Base-by-base conservation (phyloP, 1,140 invertebrate species). In the Pogonomyrmex californicus region DNA sequence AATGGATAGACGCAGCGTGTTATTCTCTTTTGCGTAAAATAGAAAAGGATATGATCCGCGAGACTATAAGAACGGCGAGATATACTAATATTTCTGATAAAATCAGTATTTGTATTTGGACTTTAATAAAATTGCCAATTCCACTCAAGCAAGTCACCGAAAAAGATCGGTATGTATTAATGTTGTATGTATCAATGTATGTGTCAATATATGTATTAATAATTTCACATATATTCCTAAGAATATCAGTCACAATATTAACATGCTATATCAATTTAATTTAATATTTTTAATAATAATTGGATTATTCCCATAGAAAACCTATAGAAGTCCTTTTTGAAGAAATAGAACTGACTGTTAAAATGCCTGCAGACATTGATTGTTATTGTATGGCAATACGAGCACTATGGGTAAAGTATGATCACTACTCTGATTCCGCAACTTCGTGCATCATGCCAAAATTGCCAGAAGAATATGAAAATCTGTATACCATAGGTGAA, bases 351-450 rank as follows among this genome's bases (percentile, higher is more conserved):
- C 91, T 97, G 77, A 93, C 94, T 4, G 92, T 97, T 1, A 95
- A 96, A 9, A 93, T 97, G 87, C 97, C 97, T 0, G 82, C 94
- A 14, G 95, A 96, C 9, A 90, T 97, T 0, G 93, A 95, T 63
- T 95, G 96, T 33, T 95, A 96, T 63, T 95, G 95, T 47, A 95
- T 96, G 44, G 96, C 96, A 0, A 91, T 97, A 30, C 94, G 97
- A 60, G 95, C 95, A 7, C 93, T 97, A 62, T 96, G 96, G 95
- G 81, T 96, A 5, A 95, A 95, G 77, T 97, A 97, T 87, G 97
- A 97, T 87, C 96, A 97, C 92, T 96, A 94, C 65, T 96, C 95
- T 1, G 94, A 96, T 65, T 90, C 89, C 7, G 86, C 90, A 36
- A 66, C 17, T 2, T 95, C 94, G n/a, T 96, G 94, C 86, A 17